Evolutionary conservation across 2,888 invertebrate genomes (phyloP), one percentile per base, ranked within the genome.

Genomic region (Xestia ashworthii): DNA sequence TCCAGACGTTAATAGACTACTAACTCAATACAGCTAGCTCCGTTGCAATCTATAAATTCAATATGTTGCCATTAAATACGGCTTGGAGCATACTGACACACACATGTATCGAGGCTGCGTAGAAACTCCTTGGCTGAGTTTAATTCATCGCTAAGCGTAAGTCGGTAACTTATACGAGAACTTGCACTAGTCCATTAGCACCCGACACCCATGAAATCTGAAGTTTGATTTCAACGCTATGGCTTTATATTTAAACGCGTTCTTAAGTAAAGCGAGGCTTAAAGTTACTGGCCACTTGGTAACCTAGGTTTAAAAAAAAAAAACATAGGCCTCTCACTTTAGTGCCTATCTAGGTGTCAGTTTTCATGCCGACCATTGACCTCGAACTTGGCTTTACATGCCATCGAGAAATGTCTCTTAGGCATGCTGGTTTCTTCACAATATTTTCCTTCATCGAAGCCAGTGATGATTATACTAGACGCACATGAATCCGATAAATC

Each of bases 11-110:
- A 78, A 71, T 48, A 68, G 66, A 71, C 80, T 67, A 80, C 76
- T 74, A 83, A 71, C 80, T 80, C 71, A 76, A 83, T 71, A 64
- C 68, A 38, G 64, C 70, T 44, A 60, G 65, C 77, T 80, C 48
- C 53, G 74, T 32, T 74, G 83, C 74, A 74, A 83, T 83, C 80
- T 83, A 77, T 83, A 83, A 80, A 83, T 83, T 69, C 83, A 77
- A 77, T 74, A 81, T 69, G 77, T 75, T 82, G 65, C 82, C 69
- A 50, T 81, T 77, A 77, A 81, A 70, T 83, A 83, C 69, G 65
- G 69, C 71, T 71, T 8, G 16, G 68, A 46, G 55, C 74, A 74
- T 25, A 65, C 67, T 73, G 50, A 72, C 55, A 71, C 58, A 73
- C 48, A 73, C 48, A 60, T 46, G 48, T 65, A 71, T 48, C 38